Conservation (phyloP, 2,113 vertebrate genomes). For the Varanus komodoensis region DNA sequence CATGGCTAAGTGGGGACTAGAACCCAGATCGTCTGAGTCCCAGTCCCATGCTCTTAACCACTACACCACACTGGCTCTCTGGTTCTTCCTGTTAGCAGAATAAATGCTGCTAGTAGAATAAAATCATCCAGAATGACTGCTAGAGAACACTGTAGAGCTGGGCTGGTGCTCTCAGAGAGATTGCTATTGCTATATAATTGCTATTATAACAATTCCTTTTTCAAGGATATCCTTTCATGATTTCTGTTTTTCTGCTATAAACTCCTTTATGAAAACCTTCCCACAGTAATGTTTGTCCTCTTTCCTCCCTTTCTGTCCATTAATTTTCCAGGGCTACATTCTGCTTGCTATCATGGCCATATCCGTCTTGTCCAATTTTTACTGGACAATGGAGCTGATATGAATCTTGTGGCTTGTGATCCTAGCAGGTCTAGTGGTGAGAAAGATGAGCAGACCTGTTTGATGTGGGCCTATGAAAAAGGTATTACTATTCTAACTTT, state of each 20-base stretch:
- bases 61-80: too few species aligned
- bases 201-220: slow-evolving; percentile 26
- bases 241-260: slow-evolving; percentile 32
- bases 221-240: background rate
- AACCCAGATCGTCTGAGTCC: too few species aligned
- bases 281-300: slow-evolving; percentile 2
- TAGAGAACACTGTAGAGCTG: background rate
- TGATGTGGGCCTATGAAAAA: slow-evolving; percentile 99
- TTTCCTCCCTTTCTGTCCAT: slow-evolving; percentile 1
- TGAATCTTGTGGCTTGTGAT: slow-evolving; percentile 95
- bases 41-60: too few species aligned
- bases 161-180: background rate
- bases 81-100: background rate
- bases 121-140: background rate
- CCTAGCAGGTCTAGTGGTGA: slow-evolving; percentile 96
- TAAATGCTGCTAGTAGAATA: slow-evolving; percentile 6
- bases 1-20: too few species aligned
- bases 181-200: background rate
- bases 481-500: slow-evolving; percentile 74
- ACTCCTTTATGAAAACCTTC: background rate
- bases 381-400: slow-evolving; percentile 93
- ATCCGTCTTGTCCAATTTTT: slow-evolving; percentile 93
- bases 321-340: slow-evolving; percentile 85
- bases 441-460: slow-evolving; percentile 96
- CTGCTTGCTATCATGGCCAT: slow-evolving; percentile 93